phyloP scores from a whole-genome alignment of 2,888 invertebrate genomes.

The Emmelina monodactyla region DNA sequence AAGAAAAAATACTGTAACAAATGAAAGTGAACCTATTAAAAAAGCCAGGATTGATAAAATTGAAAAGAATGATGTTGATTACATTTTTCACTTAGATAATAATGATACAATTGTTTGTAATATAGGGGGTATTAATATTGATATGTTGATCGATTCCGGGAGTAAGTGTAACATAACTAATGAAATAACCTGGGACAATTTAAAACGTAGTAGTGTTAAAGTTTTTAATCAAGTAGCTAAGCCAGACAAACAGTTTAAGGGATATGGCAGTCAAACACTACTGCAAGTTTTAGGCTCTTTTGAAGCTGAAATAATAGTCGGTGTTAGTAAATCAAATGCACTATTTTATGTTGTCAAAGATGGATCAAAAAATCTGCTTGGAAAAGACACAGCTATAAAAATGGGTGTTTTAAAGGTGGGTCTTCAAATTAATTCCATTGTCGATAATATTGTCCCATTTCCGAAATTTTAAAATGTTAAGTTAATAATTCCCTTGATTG shows the following conservation, averaged over 20 bases:
- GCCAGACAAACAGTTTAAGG: slow-evolving; percentile 12
- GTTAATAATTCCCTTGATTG: slow-evolving; percentile 15
- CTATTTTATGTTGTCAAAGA: slow-evolving; percentile 16
- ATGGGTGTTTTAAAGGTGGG: slow-evolving; percentile 13
- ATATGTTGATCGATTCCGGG: slow-evolving; percentile 17
- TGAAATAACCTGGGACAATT: slow-evolving; percentile 13
- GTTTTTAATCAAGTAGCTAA: slow-evolving; percentile 9
- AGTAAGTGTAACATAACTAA: slow-evolving; percentile 14
- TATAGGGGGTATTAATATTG: slow-evolving; percentile 11
- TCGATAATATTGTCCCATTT: not conserved
- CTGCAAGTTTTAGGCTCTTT: slow-evolving; percentile 16
- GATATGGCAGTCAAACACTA: slow-evolving; percentile 15
- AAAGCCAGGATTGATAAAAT: slow-evolving; percentile 1
- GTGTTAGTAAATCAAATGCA: slow-evolving; percentile 9
- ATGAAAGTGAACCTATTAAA: slow-evolving; percentile 1
- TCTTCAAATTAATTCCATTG: slow-evolving; percentile 5
- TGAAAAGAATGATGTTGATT: slow-evolving; percentile 6
- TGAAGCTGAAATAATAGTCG: slow-evolving; percentile 10
- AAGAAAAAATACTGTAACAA: not conserved
- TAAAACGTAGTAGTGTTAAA: slow-evolving; percentile 8
- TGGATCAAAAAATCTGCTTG: slow-evolving; percentile 11
- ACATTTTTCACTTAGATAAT: slow-evolving; percentile 15
- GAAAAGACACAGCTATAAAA: slow-evolving; percentile 11
- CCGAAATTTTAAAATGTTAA: slow-evolving; percentile 11
- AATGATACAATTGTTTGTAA: slow-evolving; percentile 12